These are phyloP conservation scores for Nomada ferruginata DNA, from an alignment of 2,888 invertebrate genomes.

Conservation along the genomic window DNA sequence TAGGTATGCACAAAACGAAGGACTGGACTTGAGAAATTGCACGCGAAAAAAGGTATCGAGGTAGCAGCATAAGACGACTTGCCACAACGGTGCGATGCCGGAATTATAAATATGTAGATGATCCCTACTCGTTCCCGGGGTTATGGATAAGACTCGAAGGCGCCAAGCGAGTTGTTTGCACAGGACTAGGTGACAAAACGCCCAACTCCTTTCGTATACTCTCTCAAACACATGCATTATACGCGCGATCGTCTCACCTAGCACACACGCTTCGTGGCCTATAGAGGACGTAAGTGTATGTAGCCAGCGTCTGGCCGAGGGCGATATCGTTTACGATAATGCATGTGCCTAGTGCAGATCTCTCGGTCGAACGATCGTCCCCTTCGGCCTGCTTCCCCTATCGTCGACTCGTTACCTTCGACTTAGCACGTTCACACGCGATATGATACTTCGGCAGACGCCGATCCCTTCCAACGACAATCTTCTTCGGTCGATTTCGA, in stretches of 20 bases:
- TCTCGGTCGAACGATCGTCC: conserved; percentile 69
- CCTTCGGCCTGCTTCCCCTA: conserved; percentile 50
- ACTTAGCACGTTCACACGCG: conserved; percentile 70
- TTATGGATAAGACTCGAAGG: conserved; percentile 52
- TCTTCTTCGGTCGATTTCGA: conserved; percentile 53
- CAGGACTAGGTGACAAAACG: conserved; percentile 60
- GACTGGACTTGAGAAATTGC: conserved; percentile 15
- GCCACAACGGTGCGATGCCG: not conserved
- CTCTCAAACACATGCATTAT: conserved; percentile 24
- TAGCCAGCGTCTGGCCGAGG: conserved; percentile 64
- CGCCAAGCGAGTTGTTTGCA: conserved; percentile 61
- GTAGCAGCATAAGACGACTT: not conserved
- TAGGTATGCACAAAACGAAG: conserved; percentile 24
- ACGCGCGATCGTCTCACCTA: conserved; percentile 38
- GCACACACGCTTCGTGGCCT: conserved; percentile 26
- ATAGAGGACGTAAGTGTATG: conserved; percentile 27
- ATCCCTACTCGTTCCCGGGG: conserved; percentile 28
- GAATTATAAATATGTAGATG: conserved; percentile 50
- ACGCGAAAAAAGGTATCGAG: conserved; percentile 1
- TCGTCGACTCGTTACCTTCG: conserved; percentile 69
- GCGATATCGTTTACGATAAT: conserved; percentile 73
- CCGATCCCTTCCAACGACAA: conserved; percentile 35
- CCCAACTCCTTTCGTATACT: conserved; percentile 48
- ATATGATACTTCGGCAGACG: conserved; percentile 57
- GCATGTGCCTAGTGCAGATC: conserved; percentile 70